Conservation (phyloP, 2,888 invertebrate genomes). For the Aphodius granarius region DNA sequence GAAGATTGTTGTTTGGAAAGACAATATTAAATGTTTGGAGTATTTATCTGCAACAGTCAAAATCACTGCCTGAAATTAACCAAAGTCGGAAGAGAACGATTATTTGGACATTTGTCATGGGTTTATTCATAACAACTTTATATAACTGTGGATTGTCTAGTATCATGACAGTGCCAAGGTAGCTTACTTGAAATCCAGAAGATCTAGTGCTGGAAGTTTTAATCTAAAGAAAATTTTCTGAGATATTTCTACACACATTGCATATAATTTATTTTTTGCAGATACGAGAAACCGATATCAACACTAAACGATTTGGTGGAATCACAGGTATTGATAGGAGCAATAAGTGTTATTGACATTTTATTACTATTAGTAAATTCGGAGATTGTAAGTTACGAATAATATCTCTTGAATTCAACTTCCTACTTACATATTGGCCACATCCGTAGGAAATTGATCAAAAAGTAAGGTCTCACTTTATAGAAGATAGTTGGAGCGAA, state of each 20-base stretch:
- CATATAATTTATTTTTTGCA: neutral
- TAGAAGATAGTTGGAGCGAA: conserved; percentile 9
- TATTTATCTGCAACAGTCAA: neutral
- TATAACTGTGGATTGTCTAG: neutral
- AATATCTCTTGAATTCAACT: neutral
- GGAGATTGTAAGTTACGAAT: neutral
- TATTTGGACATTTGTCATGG: conserved; percentile 5
- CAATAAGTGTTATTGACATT: neutral
- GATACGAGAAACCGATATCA: conserved; percentile 8
- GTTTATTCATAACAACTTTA: neutral
- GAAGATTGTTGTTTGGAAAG: conserved; percentile 2
- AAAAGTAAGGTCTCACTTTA: conserved; percentile 7
- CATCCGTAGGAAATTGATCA: neutral
- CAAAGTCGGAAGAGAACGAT: neutral
- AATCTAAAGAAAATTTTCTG: too few relatives aligned
- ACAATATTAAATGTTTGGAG: neutral
- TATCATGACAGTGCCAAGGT: neutral
- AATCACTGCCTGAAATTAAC: neutral
- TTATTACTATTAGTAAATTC: neutral
- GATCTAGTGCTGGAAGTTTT: too few relatives aligned
- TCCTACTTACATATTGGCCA: neutral
- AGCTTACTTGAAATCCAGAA: too few relatives aligned
- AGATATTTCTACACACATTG: too few relatives aligned
- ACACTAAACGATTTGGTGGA: conserved; percentile 6
- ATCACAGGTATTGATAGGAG: neutral